A percentile compares a stretch with the other conserved stretches of the same genome.
These are phyloP conservation scores for Sebastes glaucus DNA, from an alignment of 2,797 vertebrate genomes.

Conservation along the genomic window DNA sequence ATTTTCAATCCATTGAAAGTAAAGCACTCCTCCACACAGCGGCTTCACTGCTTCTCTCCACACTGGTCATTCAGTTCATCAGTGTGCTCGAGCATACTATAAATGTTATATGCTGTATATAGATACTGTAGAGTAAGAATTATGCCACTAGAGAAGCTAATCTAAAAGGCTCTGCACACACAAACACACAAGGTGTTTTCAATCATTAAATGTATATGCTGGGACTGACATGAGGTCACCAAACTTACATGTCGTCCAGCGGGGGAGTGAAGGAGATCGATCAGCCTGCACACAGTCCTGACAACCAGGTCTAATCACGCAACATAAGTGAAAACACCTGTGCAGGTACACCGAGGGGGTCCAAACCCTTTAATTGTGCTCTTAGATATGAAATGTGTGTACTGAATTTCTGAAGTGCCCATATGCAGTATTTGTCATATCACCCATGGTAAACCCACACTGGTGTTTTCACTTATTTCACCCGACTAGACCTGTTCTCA, in stretches of 20 bases:
- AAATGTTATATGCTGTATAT: not conserved
- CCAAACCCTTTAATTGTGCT: not conserved
- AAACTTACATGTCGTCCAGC: not conserved
- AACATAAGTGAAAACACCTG: not conserved
- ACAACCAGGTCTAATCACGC: not conserved
- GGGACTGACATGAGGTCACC: not conserved
- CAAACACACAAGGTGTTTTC: not conserved
- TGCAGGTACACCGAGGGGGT: not conserved
- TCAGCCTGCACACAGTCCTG: not conserved
- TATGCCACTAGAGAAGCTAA: not conserved
- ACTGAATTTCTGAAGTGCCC: not conserved
- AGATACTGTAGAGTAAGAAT: constrained; percentile 1
- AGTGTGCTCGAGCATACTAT: not conserved
- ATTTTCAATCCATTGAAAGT: constrained; percentile 55
- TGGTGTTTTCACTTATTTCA: not conserved
- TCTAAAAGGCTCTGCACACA: not conserved
- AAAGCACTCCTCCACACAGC: constrained; percentile 19
- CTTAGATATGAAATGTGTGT: not conserved
- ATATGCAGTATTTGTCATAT: not conserved
- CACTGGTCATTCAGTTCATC: not conserved
- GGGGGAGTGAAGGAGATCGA: not conserved
- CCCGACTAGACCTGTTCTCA: not conserved
- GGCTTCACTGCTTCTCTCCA: constrained; percentile 7
- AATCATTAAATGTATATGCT: not conserved
- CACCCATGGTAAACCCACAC: not conserved